Percentiles rank a stretch among this genome's conserved stretches.
Conservation (phyloP, 2,113 vertebrate genomes). For the Tragulus kanchil region DNA sequence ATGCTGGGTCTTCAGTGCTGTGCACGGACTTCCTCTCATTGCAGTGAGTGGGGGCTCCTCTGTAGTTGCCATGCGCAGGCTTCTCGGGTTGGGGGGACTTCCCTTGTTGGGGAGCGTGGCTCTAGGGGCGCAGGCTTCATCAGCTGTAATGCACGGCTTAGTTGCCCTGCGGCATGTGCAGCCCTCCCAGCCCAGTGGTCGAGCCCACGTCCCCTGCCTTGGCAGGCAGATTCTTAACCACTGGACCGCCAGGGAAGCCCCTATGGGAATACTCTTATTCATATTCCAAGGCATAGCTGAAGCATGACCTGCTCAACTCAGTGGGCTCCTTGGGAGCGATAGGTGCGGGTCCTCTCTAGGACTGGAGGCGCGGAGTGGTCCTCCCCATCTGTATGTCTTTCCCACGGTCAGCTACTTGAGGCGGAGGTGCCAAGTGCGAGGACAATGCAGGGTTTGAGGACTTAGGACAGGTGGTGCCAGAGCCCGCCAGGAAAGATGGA, state of each 20-base stretch:
- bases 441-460: not conserved
- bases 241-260: not conserved
- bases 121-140: not conserved
- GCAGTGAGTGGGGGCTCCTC: too few relatives aligned
- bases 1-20: not conserved
- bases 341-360: rapidly evolving
- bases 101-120: not conserved
- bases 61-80: rapidly evolving
- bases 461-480: not conserved
- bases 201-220: not conserved
- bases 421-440: not conserved
- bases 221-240: not conserved
- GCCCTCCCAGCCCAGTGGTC: not conserved
- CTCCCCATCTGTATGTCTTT: rapidly evolving
- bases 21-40: not conserved
- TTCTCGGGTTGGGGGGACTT: not conserved
- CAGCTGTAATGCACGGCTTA: not conserved
- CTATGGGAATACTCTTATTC: rapidly evolving
- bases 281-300: not conserved
- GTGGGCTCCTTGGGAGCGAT: rapidly evolving
- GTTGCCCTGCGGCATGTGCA: not conserved
- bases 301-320: rapidly evolving
- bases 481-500: not conserved
- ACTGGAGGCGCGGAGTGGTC: rapidly evolving
- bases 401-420: rapidly evolving